Base-by-base conservation (phyloP, 2,113 vertebrate species). In the Brachionichthys hirsutus region DNA sequence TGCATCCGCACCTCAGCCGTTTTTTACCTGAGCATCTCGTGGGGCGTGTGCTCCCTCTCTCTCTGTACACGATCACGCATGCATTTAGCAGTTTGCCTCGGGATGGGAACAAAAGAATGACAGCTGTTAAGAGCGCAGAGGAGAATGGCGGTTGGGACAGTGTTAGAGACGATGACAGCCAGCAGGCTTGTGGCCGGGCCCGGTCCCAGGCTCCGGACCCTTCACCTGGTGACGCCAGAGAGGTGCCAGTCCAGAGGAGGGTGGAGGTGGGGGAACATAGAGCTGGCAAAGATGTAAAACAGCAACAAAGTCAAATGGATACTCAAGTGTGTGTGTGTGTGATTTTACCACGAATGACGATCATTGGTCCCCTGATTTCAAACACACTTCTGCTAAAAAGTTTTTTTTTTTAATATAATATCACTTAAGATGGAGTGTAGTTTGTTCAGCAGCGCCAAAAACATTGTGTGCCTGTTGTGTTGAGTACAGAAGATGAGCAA, bases 131-230 rank as follows among this genome's bases (percentile, higher is more conserved):
- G 80, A 66, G 62, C 66, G 72, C 59, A 66, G 68, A 69, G 71
- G 68, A 64, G 66, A 62, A 66, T 11, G 41, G 62, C 71, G 78
- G 81, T 54, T 55, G 62, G 60, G 73, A 57, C 56, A 14, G 50
- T 44, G 71, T 75, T 68, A 78, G 77, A 73, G 74, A 74, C 78
- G 74, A 54, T 80, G 86, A 84, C 83, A 82, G 81, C 73, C 85
- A 86, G 78, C 83, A 84, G 76, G 80, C 73, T 36, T 50, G 63
- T 51, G 77, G 63, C 62, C 51, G 58, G 73, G 55, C 86, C 73
- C 63, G 55, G 77, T 70, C 77, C 46, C 62, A 57, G 68, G 71
- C 86, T 72, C 72, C 67, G 81, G 62, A 62, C 71, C 70, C 69
- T 55, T 75, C 65, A 78, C 81, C 79, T 76, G 79, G 70, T 49